phyloP scores from a whole-genome alignment of 2,113 vertebrate genomes.

The Morone saxatilis region DNA sequence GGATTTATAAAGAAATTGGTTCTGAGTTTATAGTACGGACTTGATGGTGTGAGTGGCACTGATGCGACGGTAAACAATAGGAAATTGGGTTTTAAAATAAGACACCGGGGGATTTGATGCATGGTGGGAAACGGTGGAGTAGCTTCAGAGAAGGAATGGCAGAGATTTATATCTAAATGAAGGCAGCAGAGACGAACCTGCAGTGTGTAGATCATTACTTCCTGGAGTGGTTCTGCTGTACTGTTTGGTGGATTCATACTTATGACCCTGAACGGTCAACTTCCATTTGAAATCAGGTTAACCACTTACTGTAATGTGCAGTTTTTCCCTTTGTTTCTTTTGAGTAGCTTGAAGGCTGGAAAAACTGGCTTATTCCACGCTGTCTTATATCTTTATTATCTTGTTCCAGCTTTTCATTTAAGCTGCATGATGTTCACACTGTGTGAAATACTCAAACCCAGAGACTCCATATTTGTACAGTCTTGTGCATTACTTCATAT shows the following conservation, averaged over 20 bases:
- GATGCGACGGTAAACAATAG: slow-evolving; percentile 65
- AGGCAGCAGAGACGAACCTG: slow-evolving; percentile 1
- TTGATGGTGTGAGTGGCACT: slow-evolving; percentile 61
- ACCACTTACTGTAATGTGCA: not conserved
- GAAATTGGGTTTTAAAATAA: slow-evolving; percentile 71
- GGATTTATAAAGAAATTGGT: slow-evolving; percentile 50
- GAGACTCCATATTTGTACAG: too few species aligned
- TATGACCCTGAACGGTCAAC: not conserved
- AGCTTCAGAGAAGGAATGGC: slow-evolving; percentile 24
- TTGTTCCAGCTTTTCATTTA: too few species aligned
- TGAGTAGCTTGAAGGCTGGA: not conserved
- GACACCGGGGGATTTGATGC: slow-evolving; percentile 50
- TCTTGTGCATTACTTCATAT: too few species aligned
- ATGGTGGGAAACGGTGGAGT: not conserved
- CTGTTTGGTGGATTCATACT: not conserved
- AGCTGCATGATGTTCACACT: too few species aligned
- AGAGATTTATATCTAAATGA: slow-evolving; percentile 43
- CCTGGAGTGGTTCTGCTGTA: not conserved
- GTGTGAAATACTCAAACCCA: too few species aligned
- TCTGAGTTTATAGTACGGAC: slow-evolving; percentile 39
- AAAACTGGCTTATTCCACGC: not conserved
- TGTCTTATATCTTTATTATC: too few species aligned
- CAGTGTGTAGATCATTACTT: not conserved
- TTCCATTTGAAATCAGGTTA: not conserved
- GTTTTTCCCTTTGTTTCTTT: not conserved